A percentile compares a stretch with the other conserved stretches of the same genome.
These are phyloP conservation scores for Pycnomerus fuliginosus DNA, from an alignment of 2,888 invertebrate species.

Conservation along the genomic window DNA sequence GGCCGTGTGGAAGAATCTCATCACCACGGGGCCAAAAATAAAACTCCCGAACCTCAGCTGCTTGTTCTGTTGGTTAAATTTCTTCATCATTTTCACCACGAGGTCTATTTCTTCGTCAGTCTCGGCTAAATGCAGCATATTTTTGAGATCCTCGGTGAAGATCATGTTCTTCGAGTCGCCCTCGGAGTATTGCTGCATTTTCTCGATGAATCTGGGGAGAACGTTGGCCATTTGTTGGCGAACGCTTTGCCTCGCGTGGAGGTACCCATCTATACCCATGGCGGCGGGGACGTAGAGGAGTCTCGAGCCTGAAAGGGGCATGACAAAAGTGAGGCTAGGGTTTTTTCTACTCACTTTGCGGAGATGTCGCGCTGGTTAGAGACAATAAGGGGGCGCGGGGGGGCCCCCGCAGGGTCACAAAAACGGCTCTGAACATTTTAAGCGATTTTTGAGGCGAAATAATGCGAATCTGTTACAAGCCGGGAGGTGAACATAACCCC, in stretches of 20 bases:
- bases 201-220: slow-evolving; percentile 64
- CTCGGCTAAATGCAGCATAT: slow-evolving; percentile 72
- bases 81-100: slow-evolving; percentile 67
- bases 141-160: slow-evolving; percentile 83
- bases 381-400: too few species aligned
- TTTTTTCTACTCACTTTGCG: too few species aligned
- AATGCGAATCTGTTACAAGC: too few species aligned
- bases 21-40: slow-evolving; percentile 78
- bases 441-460: too few species aligned
- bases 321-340: too few species aligned
- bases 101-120: slow-evolving; percentile 64
- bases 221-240: slow-evolving; percentile 63
- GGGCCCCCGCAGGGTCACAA: too few species aligned
- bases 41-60: slow-evolving; percentile 76
- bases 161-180: slow-evolving; percentile 64
- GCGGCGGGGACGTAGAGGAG: slow-evolving; percentile 59
- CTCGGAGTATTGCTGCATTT: slow-evolving; percentile 67
- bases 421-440: too few species aligned
- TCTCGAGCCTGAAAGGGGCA: slow-evolving; percentile 38
- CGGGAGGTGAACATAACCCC: too few species aligned
- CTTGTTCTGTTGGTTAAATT: slow-evolving; percentile 70
- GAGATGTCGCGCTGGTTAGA: too few species aligned
- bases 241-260: slow-evolving; percentile 56
- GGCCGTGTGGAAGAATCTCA: slow-evolving; percentile 73
- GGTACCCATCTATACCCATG: slow-evolving; percentile 65